Conservation (phyloP, 2,113 vertebrate genomes). For the Lichenostomus cassidix region DNA sequence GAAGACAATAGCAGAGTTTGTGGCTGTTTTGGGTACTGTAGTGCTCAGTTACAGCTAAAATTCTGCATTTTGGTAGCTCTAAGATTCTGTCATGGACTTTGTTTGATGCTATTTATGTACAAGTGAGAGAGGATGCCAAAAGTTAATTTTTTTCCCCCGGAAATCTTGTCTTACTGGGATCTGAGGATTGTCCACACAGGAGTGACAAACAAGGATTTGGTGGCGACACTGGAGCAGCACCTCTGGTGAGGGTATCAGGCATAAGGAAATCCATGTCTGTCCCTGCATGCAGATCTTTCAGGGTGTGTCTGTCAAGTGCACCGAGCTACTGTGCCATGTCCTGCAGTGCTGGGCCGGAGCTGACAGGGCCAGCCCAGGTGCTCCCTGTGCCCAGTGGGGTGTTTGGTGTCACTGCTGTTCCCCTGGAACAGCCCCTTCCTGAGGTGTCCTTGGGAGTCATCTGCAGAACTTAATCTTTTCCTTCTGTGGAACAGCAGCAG, state of each 20-base stretch:
- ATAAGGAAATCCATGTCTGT: not conserved
- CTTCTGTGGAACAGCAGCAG: not conserved
- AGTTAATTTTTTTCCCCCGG: not conserved
- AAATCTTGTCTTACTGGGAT: not conserved
- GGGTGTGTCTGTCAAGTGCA: not conserved
- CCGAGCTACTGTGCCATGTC: rapidly evolving
- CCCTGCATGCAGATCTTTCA: rapidly evolving
- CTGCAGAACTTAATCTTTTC: not conserved
- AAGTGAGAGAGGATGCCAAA: not conserved
- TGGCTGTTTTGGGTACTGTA: not conserved
- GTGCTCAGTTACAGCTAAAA: not conserved
- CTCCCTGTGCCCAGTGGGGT: rapidly evolving
- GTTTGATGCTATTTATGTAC: not conserved
- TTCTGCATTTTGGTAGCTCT: not conserved
- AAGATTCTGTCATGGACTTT: not conserved
- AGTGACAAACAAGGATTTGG: not conserved
- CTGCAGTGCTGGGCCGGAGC: not conserved
- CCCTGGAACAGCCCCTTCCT: rapidly evolving
- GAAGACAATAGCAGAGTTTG: not conserved
- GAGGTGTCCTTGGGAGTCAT: not conserved
- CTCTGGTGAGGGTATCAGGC: not conserved
- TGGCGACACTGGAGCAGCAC: not conserved
- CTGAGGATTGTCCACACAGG: not conserved
- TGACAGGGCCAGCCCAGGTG: rapidly evolving
- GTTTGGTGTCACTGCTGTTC: rapidly evolving